Percentiles rank a stretch among this genome's conserved stretches.
Conservation (phyloP, 1,140 invertebrate genomes). For the Samia ricini region DNA sequence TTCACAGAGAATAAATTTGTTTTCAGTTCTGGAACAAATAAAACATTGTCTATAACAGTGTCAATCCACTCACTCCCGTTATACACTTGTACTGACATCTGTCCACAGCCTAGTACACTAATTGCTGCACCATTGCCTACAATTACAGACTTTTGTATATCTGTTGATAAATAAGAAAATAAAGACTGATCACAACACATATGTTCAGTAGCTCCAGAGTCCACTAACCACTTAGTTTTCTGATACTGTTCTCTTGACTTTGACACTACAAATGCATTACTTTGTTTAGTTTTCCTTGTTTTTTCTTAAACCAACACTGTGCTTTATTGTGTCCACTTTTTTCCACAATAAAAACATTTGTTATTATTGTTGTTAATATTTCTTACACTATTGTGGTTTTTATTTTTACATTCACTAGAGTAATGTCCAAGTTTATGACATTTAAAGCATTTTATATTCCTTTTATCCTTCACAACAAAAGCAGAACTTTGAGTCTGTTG, state of each 20-base stretch:
- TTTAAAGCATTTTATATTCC: neutral
- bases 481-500: neutral
- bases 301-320: no score
- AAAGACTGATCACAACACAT: slow-evolving; percentile 2
- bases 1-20: slow-evolving; percentile 44
- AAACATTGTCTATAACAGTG: slow-evolving; percentile 31
- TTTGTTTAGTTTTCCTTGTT: no score
- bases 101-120: neutral
- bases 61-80: slow-evolving; percentile 21
- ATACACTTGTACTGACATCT: slow-evolving; percentile 23
- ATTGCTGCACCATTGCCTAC: neutral
- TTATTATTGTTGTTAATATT: no score
- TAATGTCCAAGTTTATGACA: neutral
- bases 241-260: slow-evolving; percentile 3
- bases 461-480: neutral
- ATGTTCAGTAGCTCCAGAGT: slow-evolving; percentile 12
- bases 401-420: neutral
- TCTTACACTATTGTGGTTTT: slow-evolving; percentile 13
- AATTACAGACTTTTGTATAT: neutral
- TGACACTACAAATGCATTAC: slow-evolving; percentile 14
- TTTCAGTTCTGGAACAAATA: slow-evolving; percentile 42
- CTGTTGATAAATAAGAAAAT: neutral
- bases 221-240: slow-evolving; percentile 6
- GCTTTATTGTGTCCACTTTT: no score
- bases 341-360: no score